phyloP scores from a whole-genome alignment of 2,888 invertebrate species.

The Amphipyra berbera region DNA sequence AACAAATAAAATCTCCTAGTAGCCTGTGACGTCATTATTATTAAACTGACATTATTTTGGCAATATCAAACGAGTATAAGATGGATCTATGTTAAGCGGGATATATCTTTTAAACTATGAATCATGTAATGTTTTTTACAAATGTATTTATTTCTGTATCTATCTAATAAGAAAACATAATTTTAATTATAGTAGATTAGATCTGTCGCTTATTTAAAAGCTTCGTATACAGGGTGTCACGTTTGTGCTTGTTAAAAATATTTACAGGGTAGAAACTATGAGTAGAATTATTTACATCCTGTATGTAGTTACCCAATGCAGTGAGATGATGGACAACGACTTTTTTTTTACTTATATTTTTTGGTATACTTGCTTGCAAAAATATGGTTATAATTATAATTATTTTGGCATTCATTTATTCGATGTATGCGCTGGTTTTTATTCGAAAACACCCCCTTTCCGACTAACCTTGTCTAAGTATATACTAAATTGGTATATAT shows the following conservation, averaged over 20 bases:
- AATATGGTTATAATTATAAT: not conserved
- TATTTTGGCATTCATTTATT: too few relatives aligned
- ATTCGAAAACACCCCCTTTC: too few relatives aligned
- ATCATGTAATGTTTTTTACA: not conserved
- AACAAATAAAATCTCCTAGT: too few relatives aligned
- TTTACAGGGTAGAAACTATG: conserved; percentile 42
- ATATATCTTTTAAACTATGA: too few relatives aligned
- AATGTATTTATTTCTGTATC: conserved; percentile 17
- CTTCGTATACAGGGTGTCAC: conserved; percentile 44
- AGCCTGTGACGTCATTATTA: too few relatives aligned
- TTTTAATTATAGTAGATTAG: conserved; percentile 24
- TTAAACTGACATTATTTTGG: too few relatives aligned
- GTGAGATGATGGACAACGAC: conserved; percentile 36
- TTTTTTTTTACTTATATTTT: conserved; percentile 26
- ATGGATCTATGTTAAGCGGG: too few relatives aligned
- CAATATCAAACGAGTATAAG: too few relatives aligned
- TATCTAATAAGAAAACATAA: not conserved
- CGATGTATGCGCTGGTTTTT: too few relatives aligned
- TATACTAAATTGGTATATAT: conserved; percentile 1
- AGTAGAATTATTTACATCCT: conserved; percentile 35
- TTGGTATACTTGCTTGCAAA: conserved; percentile 43
- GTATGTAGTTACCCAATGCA: conserved; percentile 52
- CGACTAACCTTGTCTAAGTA: too few relatives aligned
- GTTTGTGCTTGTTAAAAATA: conserved; percentile 49
- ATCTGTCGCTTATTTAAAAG: conserved; percentile 33